Evolutionary conservation across 2,113 vertebrate genomes (phyloP), one percentile per base, ranked within the genome.

Genomic region (Riparia riparia): DNA sequence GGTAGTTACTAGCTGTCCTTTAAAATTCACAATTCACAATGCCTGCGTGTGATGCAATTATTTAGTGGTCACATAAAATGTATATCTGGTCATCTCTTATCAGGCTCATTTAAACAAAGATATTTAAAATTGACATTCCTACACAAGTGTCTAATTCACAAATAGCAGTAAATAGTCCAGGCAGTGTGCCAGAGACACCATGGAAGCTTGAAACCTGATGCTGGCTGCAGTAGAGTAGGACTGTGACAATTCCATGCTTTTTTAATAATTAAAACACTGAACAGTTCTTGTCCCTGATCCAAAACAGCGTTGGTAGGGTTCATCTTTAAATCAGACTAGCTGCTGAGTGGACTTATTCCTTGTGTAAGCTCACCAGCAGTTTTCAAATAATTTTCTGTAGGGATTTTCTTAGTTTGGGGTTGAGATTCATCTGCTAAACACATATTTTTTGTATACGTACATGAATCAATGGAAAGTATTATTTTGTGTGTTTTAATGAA

Each of bases 21-120:
- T 97, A 97, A 90, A 96, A 94, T 93, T 97, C 96, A 95, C 79
- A 94, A 76, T 82, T 9, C 37, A 37, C 37, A 37, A 93, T 94
- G 71, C n/a, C 76, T 79, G 89, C 17, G 41, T 21, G 10, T 65
- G 72, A 73, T 88, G 92, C 95, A 92, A 19, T 96, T 97, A 96
- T 97, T 98, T 97, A 96, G 91, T 89, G 83, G 86, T 95, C 96
- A 87, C 93, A 91, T 97, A 98, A 98, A 98, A 97, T 77, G 50
- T 89, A 5, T 98, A 95, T 97, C 96, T 98, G 95, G 94, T 96
- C 97, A 96, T 97, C 96, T 95, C 94, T 97, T 98, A 97, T 97
- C 96, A 93, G 95, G n/a, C 93, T 96, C 84, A 82, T 97, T 98
- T 97, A 98, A 97, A 96, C 93, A 91, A 82, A 92, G 81, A 80